Percentiles rank a stretch among this genome's conserved stretches.
Evolutionary conservation across 2,888 invertebrate genomes (phyloP).

Genomic region (Tipula helvola): DNA sequence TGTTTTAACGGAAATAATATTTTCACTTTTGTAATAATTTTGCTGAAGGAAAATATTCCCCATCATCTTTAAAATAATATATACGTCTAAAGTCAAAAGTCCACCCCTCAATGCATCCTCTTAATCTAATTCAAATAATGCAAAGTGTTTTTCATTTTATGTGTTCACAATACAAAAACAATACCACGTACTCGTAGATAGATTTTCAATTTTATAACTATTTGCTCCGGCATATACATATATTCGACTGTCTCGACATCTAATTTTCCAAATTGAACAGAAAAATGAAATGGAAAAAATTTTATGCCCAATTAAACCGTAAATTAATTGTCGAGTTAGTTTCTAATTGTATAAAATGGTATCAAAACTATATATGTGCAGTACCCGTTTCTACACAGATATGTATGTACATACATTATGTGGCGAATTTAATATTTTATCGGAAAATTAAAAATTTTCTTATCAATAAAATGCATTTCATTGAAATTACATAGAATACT

Average conservation of each 20-base stretch:
- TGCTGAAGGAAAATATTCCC: not conserved
- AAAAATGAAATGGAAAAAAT: not conserved
- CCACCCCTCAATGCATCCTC: not conserved
- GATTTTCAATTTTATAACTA: not conserved
- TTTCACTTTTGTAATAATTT: not conserved
- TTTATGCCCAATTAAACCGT: not conserved
- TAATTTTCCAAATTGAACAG: not conserved
- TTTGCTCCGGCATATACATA: no score
- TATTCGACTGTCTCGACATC: not conserved
- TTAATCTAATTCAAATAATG: not conserved
- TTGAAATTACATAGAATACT: not conserved
- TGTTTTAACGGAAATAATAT: not conserved
- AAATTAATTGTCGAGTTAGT: not conserved
- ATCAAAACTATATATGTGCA: not conserved
- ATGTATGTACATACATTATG: not conserved
- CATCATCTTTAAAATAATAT: not conserved
- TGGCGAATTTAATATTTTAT: not conserved
- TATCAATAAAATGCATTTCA: not conserved
- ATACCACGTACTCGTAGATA: not conserved
- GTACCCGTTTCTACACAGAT: not conserved
- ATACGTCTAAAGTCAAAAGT: not conserved
- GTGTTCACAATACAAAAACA: not conserved
- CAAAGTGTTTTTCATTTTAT: not conserved
- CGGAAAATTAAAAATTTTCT: not conserved
- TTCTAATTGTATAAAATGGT: not conserved